Percentiles rank a stretch among this genome's conserved stretches.
Evolutionary conservation across 1,140 invertebrate genomes (phyloP).

Genomic region (Myzus persicae): DNA sequence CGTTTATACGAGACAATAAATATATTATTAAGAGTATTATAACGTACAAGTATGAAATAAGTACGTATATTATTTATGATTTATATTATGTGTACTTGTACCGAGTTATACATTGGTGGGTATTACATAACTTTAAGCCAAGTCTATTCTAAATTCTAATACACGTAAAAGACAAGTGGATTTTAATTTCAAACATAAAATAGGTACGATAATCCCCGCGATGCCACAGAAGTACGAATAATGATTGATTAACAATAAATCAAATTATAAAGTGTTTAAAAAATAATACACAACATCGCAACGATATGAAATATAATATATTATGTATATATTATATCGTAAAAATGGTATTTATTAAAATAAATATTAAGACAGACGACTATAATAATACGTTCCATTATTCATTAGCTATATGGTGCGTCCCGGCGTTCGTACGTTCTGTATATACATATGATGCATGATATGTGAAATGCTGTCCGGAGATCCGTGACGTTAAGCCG

Average conservation of each 20-base stretch:
- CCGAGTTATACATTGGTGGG: too few species aligned
- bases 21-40: background rate
- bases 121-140: too few species aligned
- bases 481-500: background rate
- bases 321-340: background rate
- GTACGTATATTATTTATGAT: too few species aligned
- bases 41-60: background rate
- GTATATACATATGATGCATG: background rate
- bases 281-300: background rate
- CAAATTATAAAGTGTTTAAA: background rate
- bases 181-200: background rate
- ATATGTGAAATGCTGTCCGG: background rate
- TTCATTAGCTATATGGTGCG: background rate
- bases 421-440: background rate
- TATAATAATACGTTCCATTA: slow-evolving; percentile 7
- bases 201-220: background rate
- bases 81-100: too few species aligned
- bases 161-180: too few species aligned
- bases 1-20: background rate
- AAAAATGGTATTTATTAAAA: background rate
- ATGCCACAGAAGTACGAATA: background rate
- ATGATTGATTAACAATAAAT: background rate
- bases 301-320: background rate
- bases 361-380: background rate
- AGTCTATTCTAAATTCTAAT: too few species aligned